Conservation (phyloP, 2,888 invertebrate genomes). For the Idaea straminata region DNA sequence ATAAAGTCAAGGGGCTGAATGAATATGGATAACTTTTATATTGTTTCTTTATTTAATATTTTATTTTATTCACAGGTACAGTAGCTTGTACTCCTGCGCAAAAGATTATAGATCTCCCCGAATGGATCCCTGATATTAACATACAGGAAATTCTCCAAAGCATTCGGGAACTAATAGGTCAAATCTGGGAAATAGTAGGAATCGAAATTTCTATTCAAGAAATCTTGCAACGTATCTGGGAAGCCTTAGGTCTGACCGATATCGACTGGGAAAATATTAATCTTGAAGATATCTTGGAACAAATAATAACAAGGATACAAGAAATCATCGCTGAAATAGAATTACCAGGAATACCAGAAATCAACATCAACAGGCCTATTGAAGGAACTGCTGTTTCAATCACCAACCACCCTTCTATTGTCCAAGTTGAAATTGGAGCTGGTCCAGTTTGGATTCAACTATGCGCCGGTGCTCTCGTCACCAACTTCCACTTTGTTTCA, state of each 20-base stretch:
- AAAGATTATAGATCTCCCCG: slow-evolving; percentile 5
- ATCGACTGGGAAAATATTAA: not conserved
- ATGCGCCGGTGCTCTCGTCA: slow-evolving; percentile 28
- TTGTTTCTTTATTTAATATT: not conserved
- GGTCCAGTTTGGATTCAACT: slow-evolving; percentile 26
- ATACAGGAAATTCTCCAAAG: slow-evolving; percentile 15
- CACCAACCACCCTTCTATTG: slow-evolving; percentile 36
- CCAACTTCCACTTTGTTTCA: slow-evolving; percentile 19
- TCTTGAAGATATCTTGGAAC: not conserved
- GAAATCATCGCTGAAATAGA: not conserved
- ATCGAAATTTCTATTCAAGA: slow-evolving; percentile 6
- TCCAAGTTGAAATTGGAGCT: slow-evolving; percentile 44
- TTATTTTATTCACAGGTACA: slow-evolving; percentile 9
- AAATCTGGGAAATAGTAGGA: slow-evolving; percentile 6
- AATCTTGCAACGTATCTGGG: slow-evolving; percentile 2
- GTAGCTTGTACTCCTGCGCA: slow-evolving; percentile 14
- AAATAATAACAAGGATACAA: not conserved
- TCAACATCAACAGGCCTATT: slow-evolving; percentile 13
- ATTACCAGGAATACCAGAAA: slow-evolving; percentile 1
- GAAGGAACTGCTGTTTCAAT: slow-evolving; percentile 15
- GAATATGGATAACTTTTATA: no score
- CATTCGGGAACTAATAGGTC: slow-evolving; percentile 6
- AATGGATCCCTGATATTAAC: slow-evolving; percentile 5
- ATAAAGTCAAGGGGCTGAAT: no score
- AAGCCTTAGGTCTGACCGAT: not conserved